Base-by-base conservation (phyloP, 2,797 vertebrate genomes). In the Danionella dracula region DNA sequence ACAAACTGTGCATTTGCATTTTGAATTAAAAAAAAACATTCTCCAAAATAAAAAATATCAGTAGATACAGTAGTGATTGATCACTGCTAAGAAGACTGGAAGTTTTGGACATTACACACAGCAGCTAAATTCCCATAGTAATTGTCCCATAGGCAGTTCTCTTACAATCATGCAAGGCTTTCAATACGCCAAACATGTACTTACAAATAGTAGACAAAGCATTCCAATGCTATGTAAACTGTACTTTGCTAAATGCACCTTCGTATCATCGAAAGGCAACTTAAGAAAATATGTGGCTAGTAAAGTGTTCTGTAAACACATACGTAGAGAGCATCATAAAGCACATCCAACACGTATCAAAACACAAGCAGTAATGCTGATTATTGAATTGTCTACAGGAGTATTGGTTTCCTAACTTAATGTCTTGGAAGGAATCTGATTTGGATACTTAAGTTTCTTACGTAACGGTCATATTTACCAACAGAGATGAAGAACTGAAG, bases 251-350 rank as follows among this genome's bases (percentile, higher is more conserved):
- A 27, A 63, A 58, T 53, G 50, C 35, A 49, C 58, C 40, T 27
- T 20, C 34, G 27, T 42, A 42, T 32, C 37, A 68, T 65, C 56
- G 78, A 77, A 84, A 87, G 83, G 83, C 82, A 82, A 83, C 76
- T 67, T 76, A 60, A 79, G 42, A 78, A 76, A 78, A 83, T 77
- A 74, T 32, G 20, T 17, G 31, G 82, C 79, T 78, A 69, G 70
- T 56, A 50, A 60, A 44, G 56, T 49, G 49, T 56, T 72, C 55
- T 37, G 51, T 38, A 59, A 70, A 71, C 29, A 69, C 61, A 37
- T 23, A 58, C 11, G n/a, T n/a, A n/a, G n/a, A 61, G 37, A 37
- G 49, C 35, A 53, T n/a, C 27, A 13, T 13, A 51, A 44, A 54
- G 29, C 40, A 54, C 40, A 35, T 44, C 29, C 37, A 27, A 46